Percentiles rank a stretch among this genome's conserved stretches.
Evolutionary conservation across 2,888 invertebrate genomes (phyloP).

Genomic region (Scrobipalpa costella): DNA sequence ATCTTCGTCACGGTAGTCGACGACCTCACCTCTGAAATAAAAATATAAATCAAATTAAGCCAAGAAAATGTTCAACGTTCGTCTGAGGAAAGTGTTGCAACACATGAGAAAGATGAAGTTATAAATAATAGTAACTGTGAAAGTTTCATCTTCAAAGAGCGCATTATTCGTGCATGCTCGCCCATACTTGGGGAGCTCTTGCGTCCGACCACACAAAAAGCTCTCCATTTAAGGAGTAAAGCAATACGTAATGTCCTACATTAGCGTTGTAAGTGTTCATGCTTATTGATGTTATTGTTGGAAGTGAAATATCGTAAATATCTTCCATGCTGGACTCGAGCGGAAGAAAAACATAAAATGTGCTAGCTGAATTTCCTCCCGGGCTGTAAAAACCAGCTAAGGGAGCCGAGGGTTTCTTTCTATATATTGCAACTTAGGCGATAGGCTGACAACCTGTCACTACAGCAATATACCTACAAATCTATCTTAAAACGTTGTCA

Average conservation of each 20-base stretch:
- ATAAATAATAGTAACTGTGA: constrained; percentile 28
- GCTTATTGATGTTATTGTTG: constrained; percentile 7
- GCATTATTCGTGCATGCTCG: constrained; percentile 38
- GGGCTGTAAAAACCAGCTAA: no score
- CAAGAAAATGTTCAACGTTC: constrained; percentile 14
- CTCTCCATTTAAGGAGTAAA: constrained; percentile 36
- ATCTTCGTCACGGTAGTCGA: constrained; percentile 67
- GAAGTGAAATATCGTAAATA: background rate
- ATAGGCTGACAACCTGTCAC: no score
- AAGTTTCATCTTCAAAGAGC: constrained; percentile 41
- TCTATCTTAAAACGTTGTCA: no score
- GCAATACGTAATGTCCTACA: constrained; percentile 20
- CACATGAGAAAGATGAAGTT: background rate
- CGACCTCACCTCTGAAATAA: constrained; percentile 70
- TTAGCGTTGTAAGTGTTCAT: constrained; percentile 20
- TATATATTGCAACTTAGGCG: no score
- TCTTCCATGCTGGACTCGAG: no score
- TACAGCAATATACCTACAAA: no score
- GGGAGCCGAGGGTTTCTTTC: no score
- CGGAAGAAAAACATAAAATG: no score
- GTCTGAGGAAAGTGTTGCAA: constrained; percentile 22
- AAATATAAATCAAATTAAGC: constrained; percentile 30
- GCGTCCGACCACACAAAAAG: constrained; percentile 31
- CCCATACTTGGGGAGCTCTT: constrained; percentile 41
- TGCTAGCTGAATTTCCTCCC: no score